Conservation (phyloP, 2,113 vertebrate species). For the Phocoena phocoena region DNA sequence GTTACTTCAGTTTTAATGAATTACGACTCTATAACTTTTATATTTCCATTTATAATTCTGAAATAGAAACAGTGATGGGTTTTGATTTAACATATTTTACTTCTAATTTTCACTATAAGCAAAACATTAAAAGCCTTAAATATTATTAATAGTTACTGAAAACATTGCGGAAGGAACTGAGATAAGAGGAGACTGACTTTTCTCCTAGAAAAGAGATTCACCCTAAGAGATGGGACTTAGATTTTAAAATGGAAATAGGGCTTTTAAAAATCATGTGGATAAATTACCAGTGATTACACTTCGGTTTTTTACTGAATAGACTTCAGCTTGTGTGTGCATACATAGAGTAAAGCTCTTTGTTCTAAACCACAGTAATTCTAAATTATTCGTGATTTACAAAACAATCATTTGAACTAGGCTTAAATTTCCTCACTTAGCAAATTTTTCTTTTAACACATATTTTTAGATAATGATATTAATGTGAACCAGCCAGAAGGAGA, state of each 20-base stretch:
- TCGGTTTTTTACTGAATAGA: neutral
- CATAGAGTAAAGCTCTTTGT: neutral
- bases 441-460: neutral
- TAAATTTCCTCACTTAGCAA: neutral
- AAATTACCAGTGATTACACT: neutral
- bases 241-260: neutral
- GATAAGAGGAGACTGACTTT: neutral
- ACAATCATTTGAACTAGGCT: neutral
- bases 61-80: neutral
- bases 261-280: neutral
- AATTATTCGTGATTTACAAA: neutral
- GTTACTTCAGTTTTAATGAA: neutral
- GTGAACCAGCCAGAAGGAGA: neutral
- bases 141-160: neutral
- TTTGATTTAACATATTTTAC: neutral
- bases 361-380: neutral
- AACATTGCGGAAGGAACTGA: neutral
- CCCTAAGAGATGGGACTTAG: neutral
- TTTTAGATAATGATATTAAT: neutral
- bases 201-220: neutral
- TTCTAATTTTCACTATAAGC: neutral
- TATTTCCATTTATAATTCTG: neutral
- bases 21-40: neutral
- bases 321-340: neutral
- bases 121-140: neutral